phyloP scores from a whole-genome alignment of 2,797 vertebrate species.

The Echeneis naucrates region DNA sequence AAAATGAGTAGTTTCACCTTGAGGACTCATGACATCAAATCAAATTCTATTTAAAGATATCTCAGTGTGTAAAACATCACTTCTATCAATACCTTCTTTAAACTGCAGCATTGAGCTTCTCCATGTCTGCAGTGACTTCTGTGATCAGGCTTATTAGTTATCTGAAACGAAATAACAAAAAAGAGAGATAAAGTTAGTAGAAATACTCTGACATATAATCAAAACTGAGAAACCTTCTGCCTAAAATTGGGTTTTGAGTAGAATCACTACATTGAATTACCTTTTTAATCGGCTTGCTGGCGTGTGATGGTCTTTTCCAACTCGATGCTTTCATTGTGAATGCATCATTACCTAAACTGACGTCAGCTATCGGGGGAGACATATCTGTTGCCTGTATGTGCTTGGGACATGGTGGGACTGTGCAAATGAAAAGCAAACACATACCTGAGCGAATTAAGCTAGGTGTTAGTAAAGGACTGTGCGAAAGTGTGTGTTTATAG shows the following conservation, averaged over 20 bases:
- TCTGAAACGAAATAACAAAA: background rate
- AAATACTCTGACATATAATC: background rate
- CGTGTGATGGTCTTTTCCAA: too few relatives aligned
- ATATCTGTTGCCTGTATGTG: conserved; percentile 16
- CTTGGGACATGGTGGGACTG: conserved; percentile 22
- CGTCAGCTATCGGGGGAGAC: conserved; percentile 22
- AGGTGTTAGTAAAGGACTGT: conserved; percentile 51
- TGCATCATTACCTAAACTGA: background rate
- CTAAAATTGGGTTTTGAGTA: too few relatives aligned
- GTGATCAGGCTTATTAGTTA: background rate
- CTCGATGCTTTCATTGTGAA: background rate
- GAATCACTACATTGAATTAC: too few relatives aligned
- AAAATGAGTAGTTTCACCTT: background rate
- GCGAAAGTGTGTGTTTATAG: conserved; percentile 42
- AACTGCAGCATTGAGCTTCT: background rate
- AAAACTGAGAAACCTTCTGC: conserved; percentile 3
- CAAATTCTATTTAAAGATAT: background rate
- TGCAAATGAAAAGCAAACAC: conserved; percentile 10
- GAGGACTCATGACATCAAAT: background rate
- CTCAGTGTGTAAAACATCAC: background rate
- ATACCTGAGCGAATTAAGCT: conserved; percentile 32
- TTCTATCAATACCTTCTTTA: background rate
- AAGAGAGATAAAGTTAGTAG: background rate
- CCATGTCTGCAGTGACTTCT: background rate
- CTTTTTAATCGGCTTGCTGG: too few relatives aligned